A percentile compares a stretch with the other conserved stretches of the same genome.
phyloP scores from a whole-genome alignment of 1,140 invertebrate species.

The Drosophila rhopaloa region DNA sequence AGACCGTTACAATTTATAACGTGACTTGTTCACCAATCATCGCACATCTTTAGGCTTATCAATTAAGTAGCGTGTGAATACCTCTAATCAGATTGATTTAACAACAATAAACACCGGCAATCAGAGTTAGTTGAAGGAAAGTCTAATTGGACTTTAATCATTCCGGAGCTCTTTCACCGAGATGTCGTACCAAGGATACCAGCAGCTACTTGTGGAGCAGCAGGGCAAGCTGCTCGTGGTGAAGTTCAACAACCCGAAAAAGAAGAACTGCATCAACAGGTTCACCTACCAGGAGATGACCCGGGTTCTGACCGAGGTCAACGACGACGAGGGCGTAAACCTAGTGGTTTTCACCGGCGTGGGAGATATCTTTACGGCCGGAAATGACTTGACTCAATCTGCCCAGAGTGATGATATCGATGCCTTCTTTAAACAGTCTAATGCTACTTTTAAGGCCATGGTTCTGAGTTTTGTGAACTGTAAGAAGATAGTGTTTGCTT shows the following conservation, averaged over 20 bases:
- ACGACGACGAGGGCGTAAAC: conserved; percentile 53
- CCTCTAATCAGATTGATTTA: conserved; percentile 24
- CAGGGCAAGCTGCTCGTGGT: conserved; percentile 85
- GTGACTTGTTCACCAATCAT: neutral
- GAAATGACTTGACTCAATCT: conserved; percentile 60
- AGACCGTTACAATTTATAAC: no score
- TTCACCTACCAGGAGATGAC: conserved; percentile 58
- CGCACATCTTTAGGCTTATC: conserved; percentile 9
- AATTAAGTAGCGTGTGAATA: neutral
- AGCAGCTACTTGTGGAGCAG: conserved; percentile 58
- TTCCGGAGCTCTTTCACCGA: neutral
- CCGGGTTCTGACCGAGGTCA: conserved; percentile 52
- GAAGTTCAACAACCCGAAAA: conserved; percentile 90
- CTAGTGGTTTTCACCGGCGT: conserved; percentile 69
- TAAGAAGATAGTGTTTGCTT: conserved; percentile 93
- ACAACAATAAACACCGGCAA: conserved; percentile 41
- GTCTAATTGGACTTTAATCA: conserved; percentile 40
- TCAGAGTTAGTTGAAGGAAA: conserved; percentile 9
- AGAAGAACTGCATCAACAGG: conserved; percentile 91
- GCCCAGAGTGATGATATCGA: conserved; percentile 31
- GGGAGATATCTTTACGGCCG: conserved; percentile 68
- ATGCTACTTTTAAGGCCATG: conserved; percentile 85
- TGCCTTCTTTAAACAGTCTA: conserved; percentile 26
- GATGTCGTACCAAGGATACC: conserved; percentile 60
- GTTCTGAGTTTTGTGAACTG: conserved; percentile 95